Evolutionary conservation across 2,113 vertebrate species (phyloP), one percentile per base, ranked within the genome.

Genomic region (Orientallactaga bullata): DNA sequence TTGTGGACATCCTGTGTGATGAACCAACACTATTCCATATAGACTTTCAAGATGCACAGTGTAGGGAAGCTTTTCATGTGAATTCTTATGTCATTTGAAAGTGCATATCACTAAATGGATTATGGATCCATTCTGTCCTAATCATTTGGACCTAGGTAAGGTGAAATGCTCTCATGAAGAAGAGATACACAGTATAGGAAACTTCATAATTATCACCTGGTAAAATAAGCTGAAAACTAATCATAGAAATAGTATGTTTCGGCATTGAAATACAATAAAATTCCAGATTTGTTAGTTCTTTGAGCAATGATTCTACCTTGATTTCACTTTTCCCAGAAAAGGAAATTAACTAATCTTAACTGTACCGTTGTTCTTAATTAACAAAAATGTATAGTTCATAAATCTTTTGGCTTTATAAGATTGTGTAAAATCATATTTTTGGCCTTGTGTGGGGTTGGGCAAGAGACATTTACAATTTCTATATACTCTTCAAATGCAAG

Each of bases 241-340:
- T 90, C 80, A 79, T 88, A 90, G 76, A 84, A 93, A 69, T 94
- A 82, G 51, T 73, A 94, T 65, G 37, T 77, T 81, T 30, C 20
- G 88, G 5, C 20, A 68, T 68, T 88, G 26, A 85, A 85, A 93
- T 84, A 39, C 30, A 84, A 76, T 85, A 58, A 80, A 77, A 91
- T 84, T 89, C n/a, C 28, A 88, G 39, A 71, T 85, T 88, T 90
- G 16, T 76, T 91, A 87, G 24, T 89, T 96, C 58, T 58, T 68
- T 35, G 82, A 85, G 1, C 1, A 37, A 35, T 95, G 94, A 13
- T 84, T 30, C 66, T 91, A 96, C 89, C 76, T 97, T 96, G 95
- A 94, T 96, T 97, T 97, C 96, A 95, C 85, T 94, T 94, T 87
- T 88, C 61, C 61, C 63, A 2, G 37, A 82, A 74, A 96, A 80